Conservation (phyloP, 2,113 vertebrate genomes). For the Octodon degus region DNA sequence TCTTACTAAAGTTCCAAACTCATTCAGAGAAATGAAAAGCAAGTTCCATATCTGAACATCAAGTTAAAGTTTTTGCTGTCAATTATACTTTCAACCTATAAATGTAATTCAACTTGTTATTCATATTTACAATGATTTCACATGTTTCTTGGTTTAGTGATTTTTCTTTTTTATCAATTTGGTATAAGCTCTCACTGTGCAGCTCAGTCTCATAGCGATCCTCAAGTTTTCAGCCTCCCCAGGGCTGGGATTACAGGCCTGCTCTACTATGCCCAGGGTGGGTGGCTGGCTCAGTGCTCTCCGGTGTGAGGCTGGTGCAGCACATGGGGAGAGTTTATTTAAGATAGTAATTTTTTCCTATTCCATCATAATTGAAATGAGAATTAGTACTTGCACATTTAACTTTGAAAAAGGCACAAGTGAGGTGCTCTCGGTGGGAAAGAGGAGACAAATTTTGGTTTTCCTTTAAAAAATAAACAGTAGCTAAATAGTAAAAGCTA, state of each 20-base stretch:
- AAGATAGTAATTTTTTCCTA: background rate
- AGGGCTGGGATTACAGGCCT: too few relatives aligned
- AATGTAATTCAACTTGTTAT: background rate
- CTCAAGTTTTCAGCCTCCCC: too few relatives aligned
- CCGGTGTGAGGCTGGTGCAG: too few relatives aligned
- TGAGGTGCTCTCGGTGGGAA: background rate
- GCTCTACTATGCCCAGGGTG: too few relatives aligned
- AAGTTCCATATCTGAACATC: background rate
- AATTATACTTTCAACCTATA: background rate
- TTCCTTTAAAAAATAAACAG: background rate
- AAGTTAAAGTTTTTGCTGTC: background rate
- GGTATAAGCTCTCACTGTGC: too few relatives aligned
- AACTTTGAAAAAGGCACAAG: constrained; percentile 9
- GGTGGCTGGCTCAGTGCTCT: too few relatives aligned
- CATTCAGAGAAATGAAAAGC: constrained; percentile 3
- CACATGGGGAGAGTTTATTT: background rate
- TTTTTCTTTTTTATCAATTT: background rate
- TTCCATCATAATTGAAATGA: background rate
- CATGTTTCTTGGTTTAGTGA: background rate
- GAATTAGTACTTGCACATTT: constrained; percentile 10
- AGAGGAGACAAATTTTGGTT: background rate
- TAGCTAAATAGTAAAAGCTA: background rate
- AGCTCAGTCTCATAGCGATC: too few relatives aligned
- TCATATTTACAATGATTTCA: background rate
- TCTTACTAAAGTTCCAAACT: background rate